Conservation (phyloP, 2,113 vertebrate species). For the Emydocephalus ijimae region DNA sequence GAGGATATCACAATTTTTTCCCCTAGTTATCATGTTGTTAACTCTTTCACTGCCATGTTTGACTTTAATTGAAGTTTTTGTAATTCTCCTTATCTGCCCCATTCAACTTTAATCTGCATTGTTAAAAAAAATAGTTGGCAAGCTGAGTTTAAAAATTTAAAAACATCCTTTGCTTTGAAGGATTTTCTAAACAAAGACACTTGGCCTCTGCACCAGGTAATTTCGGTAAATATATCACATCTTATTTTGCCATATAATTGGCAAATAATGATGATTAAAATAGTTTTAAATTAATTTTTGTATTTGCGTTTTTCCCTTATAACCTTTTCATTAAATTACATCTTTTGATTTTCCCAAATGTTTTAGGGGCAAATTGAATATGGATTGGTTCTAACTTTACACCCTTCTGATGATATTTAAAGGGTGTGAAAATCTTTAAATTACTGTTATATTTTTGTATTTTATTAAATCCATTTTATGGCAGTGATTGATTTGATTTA, state of each 20-base stretch:
- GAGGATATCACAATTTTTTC: not conserved
- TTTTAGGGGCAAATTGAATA: not conserved
- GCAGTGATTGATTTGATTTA: not conserved
- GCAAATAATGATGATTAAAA: not conserved
- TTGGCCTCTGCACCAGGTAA: not conserved
- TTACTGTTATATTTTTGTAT: not conserved
- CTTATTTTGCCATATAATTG: not conserved
- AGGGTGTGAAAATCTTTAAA: not conserved
- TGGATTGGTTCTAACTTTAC: not conserved
- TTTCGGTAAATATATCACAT: not conserved
- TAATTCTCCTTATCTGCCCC: not conserved
- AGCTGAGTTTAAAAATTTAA: not conserved
- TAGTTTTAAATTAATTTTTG: not conserved
- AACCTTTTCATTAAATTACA: not conserved
- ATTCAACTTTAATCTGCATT: not conserved
- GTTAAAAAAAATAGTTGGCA: not conserved
- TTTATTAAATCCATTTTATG: not conserved
- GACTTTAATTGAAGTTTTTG: not conserved
- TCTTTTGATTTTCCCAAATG: not conserved
- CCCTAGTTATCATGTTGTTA: not conserved
- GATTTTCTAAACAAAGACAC: not conserved
- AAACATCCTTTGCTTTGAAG: not conserved
- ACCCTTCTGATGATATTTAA: not conserved
- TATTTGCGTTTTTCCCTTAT: not conserved
- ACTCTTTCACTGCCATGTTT: not conserved